Evolutionary conservation across 2,797 vertebrate genomes (phyloP).

Genomic region (Parotocinclus haroldoi): DNA sequence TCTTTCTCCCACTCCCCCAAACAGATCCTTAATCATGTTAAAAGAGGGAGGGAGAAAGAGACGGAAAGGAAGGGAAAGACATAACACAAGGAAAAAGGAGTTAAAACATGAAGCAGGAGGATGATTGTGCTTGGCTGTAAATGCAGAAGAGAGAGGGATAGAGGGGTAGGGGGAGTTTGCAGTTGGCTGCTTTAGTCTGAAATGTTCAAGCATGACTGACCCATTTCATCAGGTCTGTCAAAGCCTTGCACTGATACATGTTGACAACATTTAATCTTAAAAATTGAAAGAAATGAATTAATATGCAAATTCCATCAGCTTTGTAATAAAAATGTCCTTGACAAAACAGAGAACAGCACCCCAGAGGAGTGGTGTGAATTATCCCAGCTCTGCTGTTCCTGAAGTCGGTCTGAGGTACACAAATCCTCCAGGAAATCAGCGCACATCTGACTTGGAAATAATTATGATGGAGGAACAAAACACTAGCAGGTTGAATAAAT

Average conservation of each 20-base stretch:
- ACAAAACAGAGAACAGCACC: slow-evolving; percentile 88
- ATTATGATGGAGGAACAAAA: slow-evolving; percentile 96
- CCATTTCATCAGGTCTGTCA: slow-evolving; percentile 94
- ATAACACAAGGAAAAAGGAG: background rate
- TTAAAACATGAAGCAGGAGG: too few relatives aligned
- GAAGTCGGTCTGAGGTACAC: slow-evolving; percentile 87
- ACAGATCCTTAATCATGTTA: slow-evolving; percentile 77
- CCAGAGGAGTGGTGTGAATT: slow-evolving; percentile 88
- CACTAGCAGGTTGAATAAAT: slow-evolving; percentile 90
- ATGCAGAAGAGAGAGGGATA: slow-evolving; percentile 46
- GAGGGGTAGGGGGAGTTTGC: slow-evolving; percentile 62
- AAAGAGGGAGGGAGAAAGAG: slow-evolving; percentile 35
- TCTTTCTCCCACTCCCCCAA: slow-evolving; percentile 65
- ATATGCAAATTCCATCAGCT: slow-evolving; percentile 99
- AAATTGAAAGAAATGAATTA: slow-evolving; percentile 99
- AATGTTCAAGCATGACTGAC: slow-evolving; percentile 89
- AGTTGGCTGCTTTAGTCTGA: slow-evolving; percentile 82
- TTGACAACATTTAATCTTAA: slow-evolving; percentile 99
- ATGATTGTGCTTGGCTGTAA: too few relatives aligned
- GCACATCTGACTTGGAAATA: slow-evolving; percentile 94
- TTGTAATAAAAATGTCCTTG: slow-evolving; percentile 99
- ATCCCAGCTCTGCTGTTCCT: slow-evolving; percentile 86
- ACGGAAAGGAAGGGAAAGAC: background rate
- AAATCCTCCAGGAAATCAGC: slow-evolving; percentile 92
- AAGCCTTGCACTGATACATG: slow-evolving; percentile 94